Base-by-base conservation (phyloP, 2,888 invertebrate genomes). In the Lepas anatifera region DNA sequence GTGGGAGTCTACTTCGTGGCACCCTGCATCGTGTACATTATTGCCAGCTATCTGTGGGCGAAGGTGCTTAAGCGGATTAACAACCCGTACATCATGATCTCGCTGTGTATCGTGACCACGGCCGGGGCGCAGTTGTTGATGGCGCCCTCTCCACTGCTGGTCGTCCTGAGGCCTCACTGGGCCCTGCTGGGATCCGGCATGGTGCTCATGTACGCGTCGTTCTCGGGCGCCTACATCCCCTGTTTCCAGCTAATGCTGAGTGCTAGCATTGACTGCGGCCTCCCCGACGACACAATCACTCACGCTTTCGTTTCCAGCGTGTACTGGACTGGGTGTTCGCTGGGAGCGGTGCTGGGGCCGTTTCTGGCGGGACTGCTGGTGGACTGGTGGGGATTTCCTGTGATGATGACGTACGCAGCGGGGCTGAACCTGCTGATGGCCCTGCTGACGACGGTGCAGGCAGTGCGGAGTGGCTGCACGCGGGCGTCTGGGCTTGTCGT, bases 101-200 rank as follows among this genome's bases (percentile, higher is more conserved):
- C 58, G 32, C 13, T 6, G 10, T 58, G 58, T 22, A 7, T 58
- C 39, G 39, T 66, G 66, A 25, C 6, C 13, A 2, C 37, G 66
- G 7, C 39, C 1, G 66, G 2, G 39, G n/a, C 13, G 39, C 25
- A 25, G 25, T 39, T 66, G n/a, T 18, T 66, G 27, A 39, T 39
- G 6, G 25, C 66, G 25, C 66, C 66, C 2, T 66, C 66, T 37
- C 66, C 66, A 39, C 66, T 66, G 66, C 66, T 66, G 25, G 25
- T 25, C 25, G 25, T 25, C 25, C 39, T 39, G 18, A 27, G 25
- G 13, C 66, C 66, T 37, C 39, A 16, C 39, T 41, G 66, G 39
- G 39, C 39, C 39, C 66, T 66, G 25, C 66, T 66, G n/a, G 25
- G n/a, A 1, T 25, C 25, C 25, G 66, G 66, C 25, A 39, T 39